Percentiles rank a stretch among this genome's conserved stretches.
Evolutionary conservation across 2,113 vertebrate genomes (phyloP).

Genomic region (Otus sunia): DNA sequence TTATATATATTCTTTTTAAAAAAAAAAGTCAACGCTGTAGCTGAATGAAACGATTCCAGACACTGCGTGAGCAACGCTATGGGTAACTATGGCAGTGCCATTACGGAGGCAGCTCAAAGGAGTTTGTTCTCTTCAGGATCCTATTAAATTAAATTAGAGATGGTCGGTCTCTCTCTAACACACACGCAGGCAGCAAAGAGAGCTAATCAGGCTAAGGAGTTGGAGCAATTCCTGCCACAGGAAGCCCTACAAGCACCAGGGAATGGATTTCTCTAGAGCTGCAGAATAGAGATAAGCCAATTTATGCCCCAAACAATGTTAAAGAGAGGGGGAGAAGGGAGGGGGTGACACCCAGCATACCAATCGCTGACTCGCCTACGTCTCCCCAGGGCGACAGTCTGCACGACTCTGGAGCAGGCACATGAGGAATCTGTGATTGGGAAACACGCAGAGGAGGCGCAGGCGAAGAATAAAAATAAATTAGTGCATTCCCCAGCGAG

Average conservation of each 20-base stretch:
- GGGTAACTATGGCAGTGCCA: slow-evolving; percentile 83
- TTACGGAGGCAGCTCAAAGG: slow-evolving; percentile 77
- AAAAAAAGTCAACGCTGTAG: background rate
- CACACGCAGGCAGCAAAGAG: background rate
- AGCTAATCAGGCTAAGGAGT: background rate
- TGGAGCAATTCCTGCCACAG: slow-evolving; percentile 5
- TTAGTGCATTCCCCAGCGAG: background rate
- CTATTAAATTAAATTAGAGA: slow-evolving; percentile 70
- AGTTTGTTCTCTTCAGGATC: slow-evolving; percentile 63
- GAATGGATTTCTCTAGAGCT: slow-evolving; percentile 8
- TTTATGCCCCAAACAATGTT: slow-evolving; percentile 5
- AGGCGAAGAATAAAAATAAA: background rate
- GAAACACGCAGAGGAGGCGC: background rate
- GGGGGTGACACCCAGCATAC: background rate
- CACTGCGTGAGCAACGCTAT: slow-evolving; percentile 59
- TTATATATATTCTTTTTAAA: background rate
- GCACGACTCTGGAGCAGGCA: background rate
- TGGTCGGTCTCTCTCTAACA: background rate
- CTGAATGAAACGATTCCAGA: slow-evolving; percentile 74
- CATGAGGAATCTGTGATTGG: background rate
- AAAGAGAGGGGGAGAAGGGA: background rate
- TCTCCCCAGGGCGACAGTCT: background rate
- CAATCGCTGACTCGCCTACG: background rate
- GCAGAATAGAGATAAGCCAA: slow-evolving; percentile 41
- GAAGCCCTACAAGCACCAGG: background rate